Percentiles rank a stretch among this genome's conserved stretches.
These are phyloP conservation scores for Acleris laterana DNA, from an alignment of 2,888 invertebrate species.

Conservation along the genomic window DNA sequence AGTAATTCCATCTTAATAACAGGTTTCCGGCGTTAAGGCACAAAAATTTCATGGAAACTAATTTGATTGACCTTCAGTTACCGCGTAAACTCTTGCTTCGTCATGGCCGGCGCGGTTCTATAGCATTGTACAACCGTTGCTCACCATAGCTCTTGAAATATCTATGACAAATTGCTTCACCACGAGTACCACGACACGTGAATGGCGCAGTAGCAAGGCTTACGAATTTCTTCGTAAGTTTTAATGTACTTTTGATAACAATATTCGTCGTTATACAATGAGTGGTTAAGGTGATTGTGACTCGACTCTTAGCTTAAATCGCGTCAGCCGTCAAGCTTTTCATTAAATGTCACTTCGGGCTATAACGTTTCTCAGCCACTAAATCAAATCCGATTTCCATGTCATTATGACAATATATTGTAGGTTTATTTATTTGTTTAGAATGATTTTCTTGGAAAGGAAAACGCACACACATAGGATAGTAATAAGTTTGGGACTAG, in stretches of 20 bases:
- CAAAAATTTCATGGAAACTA: constrained; percentile 27
- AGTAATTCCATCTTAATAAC: constrained; percentile 5
- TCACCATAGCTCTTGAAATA: constrained; percentile 26
- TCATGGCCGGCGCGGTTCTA: constrained; percentile 14
- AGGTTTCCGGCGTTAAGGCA: constrained; percentile 6
- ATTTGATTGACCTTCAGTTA: constrained; percentile 28
- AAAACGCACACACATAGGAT: no score
- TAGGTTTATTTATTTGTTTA: background rate
- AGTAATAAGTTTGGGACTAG: no score
- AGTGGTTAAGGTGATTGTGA: no score
- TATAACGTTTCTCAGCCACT: no score
- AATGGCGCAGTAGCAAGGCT: constrained; percentile 7
- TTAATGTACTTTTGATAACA: background rate
- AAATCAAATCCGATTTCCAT: no score
- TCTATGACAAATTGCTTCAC: constrained; percentile 25
- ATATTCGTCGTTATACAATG: background rate
- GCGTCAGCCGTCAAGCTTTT: no score
- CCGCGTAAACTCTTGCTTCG: constrained; percentile 23
- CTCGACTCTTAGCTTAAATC: no score
- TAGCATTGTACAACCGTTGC: constrained; percentile 29
- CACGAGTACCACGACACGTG: background rate
- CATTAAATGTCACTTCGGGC: no score
- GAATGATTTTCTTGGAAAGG: no score
- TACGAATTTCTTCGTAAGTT: constrained; percentile 5
- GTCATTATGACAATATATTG: no score